Conservation (phyloP, 1,140 invertebrate species). For the Rhopalosiphum maidis region DNA sequence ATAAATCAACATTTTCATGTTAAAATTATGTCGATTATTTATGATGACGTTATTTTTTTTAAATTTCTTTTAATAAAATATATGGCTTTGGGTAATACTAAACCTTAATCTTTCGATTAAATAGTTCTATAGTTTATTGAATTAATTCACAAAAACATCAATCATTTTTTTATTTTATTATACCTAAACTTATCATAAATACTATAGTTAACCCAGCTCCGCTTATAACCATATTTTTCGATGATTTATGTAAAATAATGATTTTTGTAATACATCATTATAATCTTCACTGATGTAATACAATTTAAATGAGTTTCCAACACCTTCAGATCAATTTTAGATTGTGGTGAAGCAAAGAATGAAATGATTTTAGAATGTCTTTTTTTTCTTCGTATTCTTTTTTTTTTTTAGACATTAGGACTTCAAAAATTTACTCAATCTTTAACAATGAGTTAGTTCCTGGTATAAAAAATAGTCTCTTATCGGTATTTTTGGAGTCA, state of each 20-base stretch:
- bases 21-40: neutral
- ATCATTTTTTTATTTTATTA: neutral
- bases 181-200: neutral
- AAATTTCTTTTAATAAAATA: neutral
- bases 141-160: neutral
- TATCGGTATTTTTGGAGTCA: neutral
- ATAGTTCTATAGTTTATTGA: neutral
- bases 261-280: neutral
- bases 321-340: neutral
- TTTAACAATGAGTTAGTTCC: neutral
- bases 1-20: neutral
- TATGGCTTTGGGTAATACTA: neutral
- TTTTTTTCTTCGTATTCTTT: neutral
- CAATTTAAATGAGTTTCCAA: neutral
- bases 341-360: neutral
- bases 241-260: neutral
- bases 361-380: neutral
- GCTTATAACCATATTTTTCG: neutral
- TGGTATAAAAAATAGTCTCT: neutral
- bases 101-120: neutral
- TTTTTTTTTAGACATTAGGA: neutral
- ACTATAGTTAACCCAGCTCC: neutral
- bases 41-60: neutral
- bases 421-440: neutral
- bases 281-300: neutral